These are phyloP conservation scores for Coleophora deauratella DNA, from an alignment of 2,888 invertebrate species.

Conservation along the genomic window DNA sequence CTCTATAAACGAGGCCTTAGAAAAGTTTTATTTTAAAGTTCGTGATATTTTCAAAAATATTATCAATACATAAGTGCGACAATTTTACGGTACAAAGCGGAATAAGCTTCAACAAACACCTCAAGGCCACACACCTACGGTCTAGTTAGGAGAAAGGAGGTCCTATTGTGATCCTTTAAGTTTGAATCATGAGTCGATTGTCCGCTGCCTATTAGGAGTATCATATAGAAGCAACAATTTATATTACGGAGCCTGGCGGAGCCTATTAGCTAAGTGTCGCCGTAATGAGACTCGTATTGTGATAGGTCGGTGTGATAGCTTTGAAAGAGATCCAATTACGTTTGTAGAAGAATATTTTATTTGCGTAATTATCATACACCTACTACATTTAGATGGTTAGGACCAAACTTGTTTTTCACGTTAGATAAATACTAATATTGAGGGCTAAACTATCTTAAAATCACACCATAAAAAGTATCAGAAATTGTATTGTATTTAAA, in stretches of 20 bases:
- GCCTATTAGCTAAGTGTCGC: not conserved
- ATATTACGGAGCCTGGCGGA: constrained; percentile 1
- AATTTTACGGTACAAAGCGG: too few relatives aligned
- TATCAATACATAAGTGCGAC: too few relatives aligned
- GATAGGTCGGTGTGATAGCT: not conserved
- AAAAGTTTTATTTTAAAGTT: too few relatives aligned
- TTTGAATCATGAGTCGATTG: too few relatives aligned
- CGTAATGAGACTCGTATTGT: constrained; percentile 1
- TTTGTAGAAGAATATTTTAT: not conserved
- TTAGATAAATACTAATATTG: too few relatives aligned
- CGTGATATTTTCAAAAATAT: too few relatives aligned
- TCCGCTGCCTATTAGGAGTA: not conserved
- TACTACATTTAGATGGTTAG: too few relatives aligned
- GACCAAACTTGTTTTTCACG: too few relatives aligned
- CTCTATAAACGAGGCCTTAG: too few relatives aligned
- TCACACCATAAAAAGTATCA: too few relatives aligned
- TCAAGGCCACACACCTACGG: constrained; percentile 62
- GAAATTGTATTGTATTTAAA: too few relatives aligned
- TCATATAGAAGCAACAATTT: constrained; percentile 6
- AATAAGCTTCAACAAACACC: not conserved
- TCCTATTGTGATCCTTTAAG: constrained; percentile 40
- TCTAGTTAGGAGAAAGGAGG: constrained; percentile 58
- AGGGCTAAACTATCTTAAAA: too few relatives aligned
- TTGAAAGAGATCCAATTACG: not conserved
- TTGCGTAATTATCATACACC: not conserved